Conservation (phyloP, 2,797 vertebrate genomes). For the Gila robusta region DNA sequence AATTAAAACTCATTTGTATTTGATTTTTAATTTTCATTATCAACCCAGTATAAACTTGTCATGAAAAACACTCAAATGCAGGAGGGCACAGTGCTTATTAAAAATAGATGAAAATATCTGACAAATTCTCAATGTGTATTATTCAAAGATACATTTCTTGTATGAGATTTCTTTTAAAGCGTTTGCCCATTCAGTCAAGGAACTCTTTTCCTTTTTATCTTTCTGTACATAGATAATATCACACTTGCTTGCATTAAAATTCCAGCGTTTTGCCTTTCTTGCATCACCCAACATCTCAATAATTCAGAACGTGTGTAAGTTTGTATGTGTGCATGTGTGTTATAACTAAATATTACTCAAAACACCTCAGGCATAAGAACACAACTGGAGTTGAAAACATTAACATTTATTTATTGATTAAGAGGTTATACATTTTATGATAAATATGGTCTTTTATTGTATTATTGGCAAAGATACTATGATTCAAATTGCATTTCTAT, state of each 20-base stretch:
- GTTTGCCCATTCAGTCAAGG: background rate
- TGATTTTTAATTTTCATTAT: too few relatives aligned
- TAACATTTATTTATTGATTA: constrained; percentile 95
- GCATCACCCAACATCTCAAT: background rate
- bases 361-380: constrained; percentile 59
- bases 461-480: constrained; percentile 98
- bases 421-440: constrained; percentile 91
- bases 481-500: constrained; percentile 98
- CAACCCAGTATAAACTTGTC: too few relatives aligned
- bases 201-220: background rate
- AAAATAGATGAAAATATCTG: background rate
- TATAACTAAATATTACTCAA: background rate
- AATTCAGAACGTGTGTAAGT: background rate
- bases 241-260: background rate
- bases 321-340: background rate
- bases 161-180: background rate
- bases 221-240: background rate
- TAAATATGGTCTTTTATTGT: constrained; percentile 91
- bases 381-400: constrained; percentile 86
- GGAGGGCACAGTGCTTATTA: background rate
- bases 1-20: too few relatives aligned
- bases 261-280: background rate
- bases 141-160: background rate
- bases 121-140: background rate
- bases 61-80: background rate